Conservation (phyloP, 2,797 vertebrate genomes). For the Sebastes oblongus region DNA sequence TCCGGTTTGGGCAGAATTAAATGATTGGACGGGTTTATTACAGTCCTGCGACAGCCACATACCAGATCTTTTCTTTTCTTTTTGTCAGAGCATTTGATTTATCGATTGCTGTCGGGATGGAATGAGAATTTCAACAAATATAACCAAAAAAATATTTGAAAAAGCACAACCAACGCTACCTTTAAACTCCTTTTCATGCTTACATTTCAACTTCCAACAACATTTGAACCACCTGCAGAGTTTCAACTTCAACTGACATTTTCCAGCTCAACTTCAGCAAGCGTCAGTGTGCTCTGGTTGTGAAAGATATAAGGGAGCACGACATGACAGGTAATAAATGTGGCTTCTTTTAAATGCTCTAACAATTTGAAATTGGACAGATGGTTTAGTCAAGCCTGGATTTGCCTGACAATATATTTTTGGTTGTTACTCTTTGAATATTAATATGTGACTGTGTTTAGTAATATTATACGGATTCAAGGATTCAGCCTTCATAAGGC, state of each 20-base stretch:
- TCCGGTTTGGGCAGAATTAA: too few species aligned
- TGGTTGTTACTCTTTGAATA: neutral
- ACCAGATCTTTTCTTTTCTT: too few species aligned
- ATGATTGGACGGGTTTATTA: too few species aligned
- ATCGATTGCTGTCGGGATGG: too few species aligned
- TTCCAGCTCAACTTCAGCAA: neutral
- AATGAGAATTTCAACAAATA: too few species aligned
- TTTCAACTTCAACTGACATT: neutral
- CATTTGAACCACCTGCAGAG: neutral
- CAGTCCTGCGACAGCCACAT: too few species aligned
- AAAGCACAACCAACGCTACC: neutral
- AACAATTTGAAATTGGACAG: neutral
- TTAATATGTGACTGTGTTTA: neutral
- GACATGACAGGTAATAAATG: neutral
- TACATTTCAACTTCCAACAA: neutral
- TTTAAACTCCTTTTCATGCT: neutral
- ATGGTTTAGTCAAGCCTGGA: neutral
- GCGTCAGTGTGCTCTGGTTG: neutral
- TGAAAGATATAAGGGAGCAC: neutral
- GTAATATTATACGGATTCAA: neutral
- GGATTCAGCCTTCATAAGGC: neutral
- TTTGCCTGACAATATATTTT: neutral
- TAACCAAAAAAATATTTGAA: accelerated
- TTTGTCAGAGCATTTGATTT: too few species aligned
- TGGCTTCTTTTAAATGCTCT: neutral